These are phyloP conservation scores for Sminthurides bifidus DNA, from an alignment of 1,140 invertebrate species.

Conservation along the genomic window DNA sequence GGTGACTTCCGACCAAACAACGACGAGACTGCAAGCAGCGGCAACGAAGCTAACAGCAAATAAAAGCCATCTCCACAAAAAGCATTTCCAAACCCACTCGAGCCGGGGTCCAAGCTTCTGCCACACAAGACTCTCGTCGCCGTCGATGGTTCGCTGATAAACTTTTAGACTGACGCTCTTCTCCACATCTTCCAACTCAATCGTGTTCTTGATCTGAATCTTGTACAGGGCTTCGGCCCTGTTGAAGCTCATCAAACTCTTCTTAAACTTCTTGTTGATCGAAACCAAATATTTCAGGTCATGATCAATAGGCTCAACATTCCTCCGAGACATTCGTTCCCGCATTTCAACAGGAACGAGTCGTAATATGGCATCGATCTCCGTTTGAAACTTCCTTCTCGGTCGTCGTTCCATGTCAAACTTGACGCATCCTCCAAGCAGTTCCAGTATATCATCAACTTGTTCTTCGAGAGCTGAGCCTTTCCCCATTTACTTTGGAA, in stretches of 20 bases:
- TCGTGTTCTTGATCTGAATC: slow-evolving; percentile 59
- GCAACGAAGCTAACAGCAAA: slow-evolving; percentile 5
- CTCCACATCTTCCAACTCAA: slow-evolving; percentile 72
- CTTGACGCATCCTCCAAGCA: neutral
- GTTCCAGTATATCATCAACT: slow-evolving; percentile 50
- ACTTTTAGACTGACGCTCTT: slow-evolving; percentile 33
- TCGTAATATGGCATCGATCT: neutral
- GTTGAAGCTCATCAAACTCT: slow-evolving; percentile 40
- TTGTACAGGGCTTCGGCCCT: slow-evolving; percentile 84
- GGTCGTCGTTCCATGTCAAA: slow-evolving; percentile 2
- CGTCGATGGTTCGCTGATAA: neutral
- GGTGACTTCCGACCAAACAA: slow-evolving; percentile 97
- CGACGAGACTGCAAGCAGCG: slow-evolving; percentile 54
- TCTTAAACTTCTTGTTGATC: slow-evolving; percentile 57
- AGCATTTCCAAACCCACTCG: slow-evolving; percentile 19
- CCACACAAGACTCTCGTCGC: neutral
- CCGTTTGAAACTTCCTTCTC: neutral
- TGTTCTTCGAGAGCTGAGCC: slow-evolving; percentile 92
- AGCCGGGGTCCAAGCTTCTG: neutral
- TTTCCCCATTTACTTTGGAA: slow-evolving; percentile 92
- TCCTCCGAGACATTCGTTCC: slow-evolving; percentile 54
- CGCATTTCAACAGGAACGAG: slow-evolving; percentile 55
- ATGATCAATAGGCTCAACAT: slow-evolving; percentile 6
- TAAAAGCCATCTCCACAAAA: neutral
- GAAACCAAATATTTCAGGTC: slow-evolving; percentile 53